Conservation (phyloP, 1,140 invertebrate species). For the Neodiprion pinetum region DNA sequence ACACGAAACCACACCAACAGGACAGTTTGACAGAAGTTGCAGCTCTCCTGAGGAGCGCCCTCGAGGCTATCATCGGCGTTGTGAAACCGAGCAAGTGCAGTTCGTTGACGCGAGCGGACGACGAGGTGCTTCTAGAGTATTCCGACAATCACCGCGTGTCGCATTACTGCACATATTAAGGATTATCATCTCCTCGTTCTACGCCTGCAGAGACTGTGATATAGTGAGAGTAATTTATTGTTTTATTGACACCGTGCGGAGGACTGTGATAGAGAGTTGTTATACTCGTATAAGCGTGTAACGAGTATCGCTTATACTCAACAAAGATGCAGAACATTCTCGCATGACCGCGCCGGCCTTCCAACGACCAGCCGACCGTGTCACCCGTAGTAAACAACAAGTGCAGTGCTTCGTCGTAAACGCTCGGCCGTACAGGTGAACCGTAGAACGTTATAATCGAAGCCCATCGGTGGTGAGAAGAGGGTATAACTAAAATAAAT, state of each 20-base stretch:
- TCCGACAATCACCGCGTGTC: background rate
- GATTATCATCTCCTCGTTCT: background rate
- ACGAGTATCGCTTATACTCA: background rate
- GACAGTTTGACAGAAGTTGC: slow-evolving; percentile 10
- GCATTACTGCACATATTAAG: background rate
- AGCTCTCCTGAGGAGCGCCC: slow-evolving; percentile 9
- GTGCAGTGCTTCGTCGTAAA: background rate
- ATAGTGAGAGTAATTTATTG: background rate
- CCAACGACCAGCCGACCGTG: background rate
- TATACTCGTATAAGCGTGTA: background rate
- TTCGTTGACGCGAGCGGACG: background rate
- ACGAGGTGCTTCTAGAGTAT: background rate
- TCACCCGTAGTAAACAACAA: background rate
- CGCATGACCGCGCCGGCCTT: slow-evolving; percentile 1
- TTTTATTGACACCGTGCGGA: background rate
- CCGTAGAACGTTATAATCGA: background rate
- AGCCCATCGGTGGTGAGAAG: background rate
- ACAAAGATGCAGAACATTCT: background rate
- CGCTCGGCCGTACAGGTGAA: no score
- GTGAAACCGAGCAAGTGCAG: background rate
- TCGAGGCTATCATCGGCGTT: background rate
- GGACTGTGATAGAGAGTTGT: background rate
- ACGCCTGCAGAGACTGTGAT: background rate
- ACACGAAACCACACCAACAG: background rate
- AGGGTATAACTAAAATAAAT: no score